Percentiles rank a stretch among this genome's conserved stretches.
Evolutionary conservation across 1,140 invertebrate genomes (phyloP).

Genomic region (Leptinotarsa defecta): DNA sequence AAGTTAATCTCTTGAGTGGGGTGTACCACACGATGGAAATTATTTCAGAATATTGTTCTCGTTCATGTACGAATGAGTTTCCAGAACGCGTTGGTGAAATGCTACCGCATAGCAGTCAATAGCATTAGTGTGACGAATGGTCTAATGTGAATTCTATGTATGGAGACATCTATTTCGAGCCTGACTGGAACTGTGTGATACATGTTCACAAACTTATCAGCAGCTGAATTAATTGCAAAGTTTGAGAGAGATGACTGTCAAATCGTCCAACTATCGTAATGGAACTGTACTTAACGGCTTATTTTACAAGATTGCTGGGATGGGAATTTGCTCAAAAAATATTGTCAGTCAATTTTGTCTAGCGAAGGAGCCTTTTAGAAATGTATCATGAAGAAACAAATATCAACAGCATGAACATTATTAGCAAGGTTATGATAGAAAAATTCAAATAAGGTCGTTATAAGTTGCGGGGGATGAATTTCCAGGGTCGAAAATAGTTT

Average conservation of each 20-base stretch:
- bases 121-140: neutral
- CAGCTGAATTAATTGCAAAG: neutral
- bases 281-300: neutral
- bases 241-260: neutral
- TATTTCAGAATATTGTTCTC: neutral
- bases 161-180: neutral
- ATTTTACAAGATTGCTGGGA: neutral
- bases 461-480: too few species aligned
- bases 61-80: neutral
- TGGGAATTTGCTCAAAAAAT: too few species aligned
- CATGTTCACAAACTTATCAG: neutral
- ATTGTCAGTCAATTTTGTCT: too few species aligned
- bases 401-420: too few species aligned
- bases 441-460: too few species aligned
- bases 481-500: too few species aligned
- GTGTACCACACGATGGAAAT: neutral
- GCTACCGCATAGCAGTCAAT: neutral
- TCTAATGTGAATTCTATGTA: conserved; percentile 11
- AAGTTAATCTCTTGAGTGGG: neutral
- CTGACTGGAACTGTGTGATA: neutral
- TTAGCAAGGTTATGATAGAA: too few species aligned
- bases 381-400: too few species aligned
- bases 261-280: neutral
- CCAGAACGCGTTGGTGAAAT: neutral
- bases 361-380: too few species aligned